A percentile compares a stretch with the other conserved stretches of the same genome.
Evolutionary conservation across 2,888 invertebrate species (phyloP).

Genomic region (Morpho achilles): DNA sequence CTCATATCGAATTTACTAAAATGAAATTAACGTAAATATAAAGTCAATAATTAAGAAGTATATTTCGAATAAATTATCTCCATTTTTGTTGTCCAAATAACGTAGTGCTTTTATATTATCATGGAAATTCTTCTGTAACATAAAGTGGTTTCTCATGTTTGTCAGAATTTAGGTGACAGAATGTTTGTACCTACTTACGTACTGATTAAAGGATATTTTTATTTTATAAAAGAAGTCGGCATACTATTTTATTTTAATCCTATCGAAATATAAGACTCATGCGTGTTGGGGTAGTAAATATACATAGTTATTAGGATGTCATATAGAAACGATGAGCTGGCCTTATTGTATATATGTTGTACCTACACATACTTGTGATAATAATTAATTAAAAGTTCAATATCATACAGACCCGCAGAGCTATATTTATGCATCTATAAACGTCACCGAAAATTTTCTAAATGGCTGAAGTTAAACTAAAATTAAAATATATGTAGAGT

Average conservation of each 20-base stretch:
- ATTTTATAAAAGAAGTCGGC: constrained; percentile 1
- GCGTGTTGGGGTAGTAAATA: constrained; percentile 14
- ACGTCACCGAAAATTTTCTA: constrained; percentile 25
- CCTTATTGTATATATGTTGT: neutral
- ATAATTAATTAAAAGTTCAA: constrained; percentile 5
- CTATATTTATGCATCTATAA: constrained; percentile 4
- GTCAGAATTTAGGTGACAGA: constrained; percentile 13
- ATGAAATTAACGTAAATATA: neutral
- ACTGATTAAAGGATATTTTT: constrained; percentile 9
- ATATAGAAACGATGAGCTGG: constrained; percentile 11
- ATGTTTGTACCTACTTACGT: constrained; percentile 30
- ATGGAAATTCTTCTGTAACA: constrained; percentile 1
- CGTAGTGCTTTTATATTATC: too few species aligned
- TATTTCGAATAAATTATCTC: too few species aligned
- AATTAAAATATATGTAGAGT: too few species aligned
- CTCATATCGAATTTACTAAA: constrained; percentile 26
- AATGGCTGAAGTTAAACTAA: neutral
- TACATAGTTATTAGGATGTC: constrained; percentile 9
- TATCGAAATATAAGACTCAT: constrained; percentile 21
- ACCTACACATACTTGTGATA: constrained; percentile 11
- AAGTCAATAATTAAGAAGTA: too few species aligned
- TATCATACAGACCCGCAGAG: constrained; percentile 22
- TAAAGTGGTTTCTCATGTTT: constrained; percentile 11
- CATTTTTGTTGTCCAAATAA: too few species aligned
- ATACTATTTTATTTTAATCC: constrained; percentile 8